Conservation (phyloP, 2,113 vertebrate species). For the Eudyptes chrysolophus region DNA sequence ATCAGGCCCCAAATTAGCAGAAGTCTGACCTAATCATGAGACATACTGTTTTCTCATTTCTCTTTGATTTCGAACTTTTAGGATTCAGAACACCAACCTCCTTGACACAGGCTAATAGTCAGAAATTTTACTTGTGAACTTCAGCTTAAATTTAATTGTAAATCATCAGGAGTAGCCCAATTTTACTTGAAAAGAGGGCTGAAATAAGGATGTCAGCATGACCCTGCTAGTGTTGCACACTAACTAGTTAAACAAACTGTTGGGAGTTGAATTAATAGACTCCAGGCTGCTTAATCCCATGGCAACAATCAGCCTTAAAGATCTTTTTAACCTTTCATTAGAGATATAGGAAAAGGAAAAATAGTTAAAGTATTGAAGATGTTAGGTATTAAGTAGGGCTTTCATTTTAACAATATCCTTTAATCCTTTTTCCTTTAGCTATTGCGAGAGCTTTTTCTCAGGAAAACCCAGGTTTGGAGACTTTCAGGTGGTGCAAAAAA, state of each 20-base stretch:
- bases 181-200: background rate
- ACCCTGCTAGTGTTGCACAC: background rate
- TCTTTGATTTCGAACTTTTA: background rate
- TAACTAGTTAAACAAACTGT: background rate
- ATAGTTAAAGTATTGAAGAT: background rate
- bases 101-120: background rate
- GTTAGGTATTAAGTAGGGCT: background rate
- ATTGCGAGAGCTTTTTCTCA: background rate
- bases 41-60: background rate
- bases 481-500: background rate
- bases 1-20: background rate
- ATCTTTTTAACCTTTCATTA: constrained; percentile 45
- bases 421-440: constrained; percentile 13
- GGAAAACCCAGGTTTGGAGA: background rate
- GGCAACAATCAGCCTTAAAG: constrained; percentile 38
- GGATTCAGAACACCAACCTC: background rate
- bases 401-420: constrained; percentile 5
- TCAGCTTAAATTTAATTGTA: background rate
- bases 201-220: background rate
- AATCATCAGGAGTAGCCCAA: background rate
- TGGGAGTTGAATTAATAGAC: constrained; percentile 12
- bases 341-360: background rate
- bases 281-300: constrained; percentile 36
- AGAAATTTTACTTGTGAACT: background rate
- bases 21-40: background rate